These are phyloP conservation scores for Drosophila tsacasi DNA, from an alignment of 1,140 invertebrate species.

Conservation along the genomic window DNA sequence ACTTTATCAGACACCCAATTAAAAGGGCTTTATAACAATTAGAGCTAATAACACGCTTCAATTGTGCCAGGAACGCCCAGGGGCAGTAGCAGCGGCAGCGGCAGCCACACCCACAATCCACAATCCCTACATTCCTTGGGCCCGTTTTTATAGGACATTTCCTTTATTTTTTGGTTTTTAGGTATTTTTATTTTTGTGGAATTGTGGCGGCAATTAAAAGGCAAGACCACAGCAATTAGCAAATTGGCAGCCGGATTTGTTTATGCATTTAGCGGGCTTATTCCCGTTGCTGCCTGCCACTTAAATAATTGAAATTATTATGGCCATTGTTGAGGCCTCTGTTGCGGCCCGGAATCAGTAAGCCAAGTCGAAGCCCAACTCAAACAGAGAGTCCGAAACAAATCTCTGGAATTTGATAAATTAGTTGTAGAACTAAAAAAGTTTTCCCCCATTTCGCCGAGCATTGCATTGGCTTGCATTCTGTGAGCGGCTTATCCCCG, in stretches of 20 bases:
- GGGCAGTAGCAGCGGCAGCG: constrained; percentile 26
- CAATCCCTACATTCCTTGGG: constrained; percentile 8
- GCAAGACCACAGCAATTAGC: constrained; percentile 78
- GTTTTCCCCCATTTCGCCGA: constrained; percentile 43
- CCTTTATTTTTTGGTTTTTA: constrained; percentile 21
- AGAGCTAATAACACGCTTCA: constrained; percentile 83
- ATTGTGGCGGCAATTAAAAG: constrained; percentile 75
- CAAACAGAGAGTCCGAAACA: constrained; percentile 68
- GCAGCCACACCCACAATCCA: constrained; percentile 19
- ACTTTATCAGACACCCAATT: constrained; percentile 83
- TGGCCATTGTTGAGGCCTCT: constrained; percentile 57
- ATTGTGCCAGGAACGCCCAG: constrained; percentile 71
- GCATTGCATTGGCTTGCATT: constrained; percentile 51
- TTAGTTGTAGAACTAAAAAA: constrained; percentile 79
- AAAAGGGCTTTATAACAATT: constrained; percentile 84
- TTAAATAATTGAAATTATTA: constrained; percentile 76
- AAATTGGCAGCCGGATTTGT: constrained; percentile 81
- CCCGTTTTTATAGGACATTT: constrained; percentile 14
- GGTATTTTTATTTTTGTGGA: constrained; percentile 47
- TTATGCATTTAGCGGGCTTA: constrained; percentile 62
- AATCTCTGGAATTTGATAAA: constrained; percentile 82
- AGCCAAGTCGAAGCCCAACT: constrained; percentile 40
- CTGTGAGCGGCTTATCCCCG: constrained; percentile 57
- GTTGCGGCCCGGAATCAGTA: constrained; percentile 23
- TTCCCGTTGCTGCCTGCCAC: constrained; percentile 38